phyloP scores from a whole-genome alignment of 2,797 vertebrate genomes.

The Peromyscus attwateri region DNA sequence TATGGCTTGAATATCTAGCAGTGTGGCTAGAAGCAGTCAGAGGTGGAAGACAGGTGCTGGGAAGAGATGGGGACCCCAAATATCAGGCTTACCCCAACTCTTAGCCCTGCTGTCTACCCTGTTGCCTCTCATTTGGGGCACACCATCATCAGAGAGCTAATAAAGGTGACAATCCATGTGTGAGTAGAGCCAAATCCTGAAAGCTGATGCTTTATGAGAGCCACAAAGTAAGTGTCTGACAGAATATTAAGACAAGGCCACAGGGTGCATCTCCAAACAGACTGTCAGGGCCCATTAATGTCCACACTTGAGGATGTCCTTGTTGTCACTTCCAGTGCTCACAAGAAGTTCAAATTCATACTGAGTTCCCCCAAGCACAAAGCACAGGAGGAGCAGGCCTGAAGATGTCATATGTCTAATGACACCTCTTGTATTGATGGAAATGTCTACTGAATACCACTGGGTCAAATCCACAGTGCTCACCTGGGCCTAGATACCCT shows the following conservation, averaged over 20 bases:
- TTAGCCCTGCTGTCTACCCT: neutral
- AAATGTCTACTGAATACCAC: too few species aligned
- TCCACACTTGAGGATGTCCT: neutral
- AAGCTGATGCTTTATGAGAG: neutral
- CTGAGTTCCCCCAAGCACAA: neutral
- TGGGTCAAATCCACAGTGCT: accelerated
- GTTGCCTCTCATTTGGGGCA: conserved; percentile 18
- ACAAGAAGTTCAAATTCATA: neutral
- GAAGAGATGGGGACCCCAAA: accelerated
- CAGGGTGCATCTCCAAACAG: accelerated
- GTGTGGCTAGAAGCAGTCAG: neutral
- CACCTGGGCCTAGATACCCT: accelerated
- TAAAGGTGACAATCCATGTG: neutral
- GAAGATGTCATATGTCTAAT: accelerated
- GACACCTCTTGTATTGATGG: neutral
- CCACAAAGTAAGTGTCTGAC: accelerated
- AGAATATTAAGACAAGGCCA: neutral
- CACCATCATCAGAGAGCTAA: neutral
- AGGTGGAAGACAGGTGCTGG: neutral
- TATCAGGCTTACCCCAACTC: neutral
- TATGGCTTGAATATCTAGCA: neutral
- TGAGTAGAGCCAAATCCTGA: neutral
- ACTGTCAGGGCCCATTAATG: neutral
- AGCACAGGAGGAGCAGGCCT: neutral
- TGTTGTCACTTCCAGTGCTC: neutral